A percentile compares a stretch with the other conserved stretches of the same genome.
These are phyloP conservation scores for Panagrolaimus sp. DNA, from an alignment of 1,140 invertebrate species.

Conservation along the genomic window DNA sequence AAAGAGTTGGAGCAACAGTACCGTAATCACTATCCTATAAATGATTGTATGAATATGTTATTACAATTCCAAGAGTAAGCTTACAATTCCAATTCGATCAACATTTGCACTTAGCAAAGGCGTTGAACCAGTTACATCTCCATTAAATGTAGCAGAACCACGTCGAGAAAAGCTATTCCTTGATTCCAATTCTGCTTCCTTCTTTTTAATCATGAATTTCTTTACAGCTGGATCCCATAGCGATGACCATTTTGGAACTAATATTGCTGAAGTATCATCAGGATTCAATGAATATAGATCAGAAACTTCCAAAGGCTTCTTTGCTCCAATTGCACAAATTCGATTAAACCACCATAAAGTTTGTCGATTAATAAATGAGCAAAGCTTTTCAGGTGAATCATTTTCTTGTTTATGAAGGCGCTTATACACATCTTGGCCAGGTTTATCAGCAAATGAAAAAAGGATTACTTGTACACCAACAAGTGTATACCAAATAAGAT, in stretches of 20 bases:
- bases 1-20: background rate
- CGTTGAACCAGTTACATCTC: background rate
- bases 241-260: slow-evolving; percentile 47
- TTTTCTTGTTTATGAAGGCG: slow-evolving; percentile 19
- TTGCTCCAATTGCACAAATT: slow-evolving; percentile 28
- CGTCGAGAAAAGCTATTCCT: slow-evolving; percentile 16
- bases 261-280: slow-evolving; percentile 29
- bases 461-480: slow-evolving; percentile 37
- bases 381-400: slow-evolving; percentile 41
- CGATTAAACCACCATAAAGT: slow-evolving; percentile 54
- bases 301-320: slow-evolving; percentile 40
- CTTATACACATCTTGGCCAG: slow-evolving; percentile 18
- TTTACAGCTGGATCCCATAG: slow-evolving; percentile 29
- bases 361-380: slow-evolving; percentile 47
- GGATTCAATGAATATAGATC: slow-evolving; percentile 47
- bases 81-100: slow-evolving; percentile 1
- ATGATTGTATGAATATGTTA: too few relatives aligned
- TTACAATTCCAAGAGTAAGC: too few relatives aligned
- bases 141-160: background rate
- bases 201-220: background rate
- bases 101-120: slow-evolving; percentile 12
- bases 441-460: slow-evolving; percentile 43
- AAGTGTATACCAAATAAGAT: slow-evolving; percentile 39
- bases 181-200: background rate
- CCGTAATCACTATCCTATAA: background rate